Evolutionary conservation across 1,140 invertebrate species (phyloP).

Genomic region (Halyomorpha halys): DNA sequence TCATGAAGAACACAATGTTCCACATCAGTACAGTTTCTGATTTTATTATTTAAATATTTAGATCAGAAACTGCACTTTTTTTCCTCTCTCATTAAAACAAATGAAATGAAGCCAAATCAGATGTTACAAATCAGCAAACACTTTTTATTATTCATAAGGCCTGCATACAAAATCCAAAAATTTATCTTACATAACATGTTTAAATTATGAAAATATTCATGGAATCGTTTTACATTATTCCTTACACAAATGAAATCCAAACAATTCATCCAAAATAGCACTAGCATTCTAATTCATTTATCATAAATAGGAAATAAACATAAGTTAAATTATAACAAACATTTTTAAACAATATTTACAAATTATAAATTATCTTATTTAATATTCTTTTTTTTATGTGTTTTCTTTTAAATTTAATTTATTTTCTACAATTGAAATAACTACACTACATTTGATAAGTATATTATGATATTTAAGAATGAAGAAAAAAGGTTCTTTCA

Average conservation of each 20-base stretch:
- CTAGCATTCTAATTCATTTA: conserved; percentile 5
- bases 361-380: conserved; percentile 1
- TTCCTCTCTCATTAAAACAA: conserved; percentile 2
- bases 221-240: neutral
- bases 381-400: neutral
- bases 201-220: conserved; percentile 1
- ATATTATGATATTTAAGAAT: neutral
- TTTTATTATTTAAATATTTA: neutral
- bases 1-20: neutral
- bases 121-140: conserved; percentile 7
- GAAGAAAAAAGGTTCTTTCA: neutral
- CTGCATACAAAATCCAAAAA: conserved; percentile 8
- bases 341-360: conserved; percentile 8
- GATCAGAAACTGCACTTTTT: neutral
- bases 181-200: neutral
- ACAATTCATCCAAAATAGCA: neutral
- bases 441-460: neutral
- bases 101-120: neutral
- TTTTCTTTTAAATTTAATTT: neutral
- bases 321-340: conserved; percentile 11
- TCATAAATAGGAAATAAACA: neutral
- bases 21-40: neutral
- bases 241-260: neutral
- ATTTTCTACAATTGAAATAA: neutral
- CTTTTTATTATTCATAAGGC: neutral